A percentile compares a stretch with the other conserved stretches of the same genome.
Conservation (phyloP, 2,113 vertebrate species). For the Globicephala melas region DNA sequence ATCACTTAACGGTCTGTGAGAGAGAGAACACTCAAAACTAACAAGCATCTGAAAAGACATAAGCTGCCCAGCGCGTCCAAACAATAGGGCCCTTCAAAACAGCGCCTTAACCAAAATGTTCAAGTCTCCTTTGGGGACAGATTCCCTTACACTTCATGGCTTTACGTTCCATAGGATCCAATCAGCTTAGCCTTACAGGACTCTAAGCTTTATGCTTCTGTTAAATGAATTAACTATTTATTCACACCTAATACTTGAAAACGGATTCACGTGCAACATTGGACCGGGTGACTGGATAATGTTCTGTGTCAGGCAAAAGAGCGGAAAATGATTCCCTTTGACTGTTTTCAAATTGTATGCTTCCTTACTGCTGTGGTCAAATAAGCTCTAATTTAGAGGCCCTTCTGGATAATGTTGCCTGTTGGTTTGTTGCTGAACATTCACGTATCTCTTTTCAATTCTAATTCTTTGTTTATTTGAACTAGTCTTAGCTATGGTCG, state of each 20-base stretch:
- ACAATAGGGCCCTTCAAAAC: background rate
- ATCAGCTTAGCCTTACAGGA: background rate
- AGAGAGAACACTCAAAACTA: background rate
- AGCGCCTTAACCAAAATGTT: background rate
- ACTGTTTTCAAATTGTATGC: constrained; percentile 42
- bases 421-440: constrained; percentile 17
- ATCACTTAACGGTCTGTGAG: background rate
- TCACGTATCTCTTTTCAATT: constrained; percentile 42
- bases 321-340: constrained; percentile 27
- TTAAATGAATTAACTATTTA: background rate
- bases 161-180: background rate
- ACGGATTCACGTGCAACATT: background rate
- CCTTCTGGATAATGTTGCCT: constrained; percentile 49
- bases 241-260: constrained; percentile 3
- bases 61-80: background rate
- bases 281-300: background rate
- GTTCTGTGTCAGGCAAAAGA: background rate
- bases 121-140: background rate
- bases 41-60: background rate
- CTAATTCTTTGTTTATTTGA: constrained; percentile 68
- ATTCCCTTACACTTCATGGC: background rate
- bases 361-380: constrained; percentile 46
- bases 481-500: constrained; percentile 21
- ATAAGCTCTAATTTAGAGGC: constrained; percentile 43
- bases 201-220: background rate